Base-by-base conservation (phyloP, 1,140 invertebrate genomes). In the Diplogasteroides magnus region DNA sequence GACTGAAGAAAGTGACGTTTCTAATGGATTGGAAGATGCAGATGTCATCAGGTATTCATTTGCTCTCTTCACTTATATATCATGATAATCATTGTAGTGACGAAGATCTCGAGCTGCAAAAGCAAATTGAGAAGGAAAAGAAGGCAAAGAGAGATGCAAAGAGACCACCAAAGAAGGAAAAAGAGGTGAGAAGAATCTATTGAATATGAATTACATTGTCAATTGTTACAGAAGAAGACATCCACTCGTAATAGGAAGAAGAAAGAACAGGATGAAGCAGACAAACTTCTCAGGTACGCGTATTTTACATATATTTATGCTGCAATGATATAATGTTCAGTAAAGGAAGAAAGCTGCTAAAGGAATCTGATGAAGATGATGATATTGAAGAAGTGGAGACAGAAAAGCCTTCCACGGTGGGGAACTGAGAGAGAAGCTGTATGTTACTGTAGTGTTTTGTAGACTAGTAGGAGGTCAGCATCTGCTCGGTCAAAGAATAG, bases 101-200 rank as follows among this genome's bases (percentile, higher is more conserved):
- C 55, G 69, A 71, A 31, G 69, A 71, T 61, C 31, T 71, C 0
- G 56, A 64, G 32, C 26, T 71, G 31, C 61, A 65, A 1, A 48
- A 14, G 1, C 19, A 31, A 15, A 71, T 71, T n/a, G 57, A 67
- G 26, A 67, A 67, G 6, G 65, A 67, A 31, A 62, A 63, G 1
- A 37, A 64, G 25, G 69, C 57, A 26, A 71, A 65, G 61, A 6
- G 55, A 58, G 65, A 48, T 23, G 23, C 32, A 31, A 67, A 67
- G n/a, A 19, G 57, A n/a, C 57, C 31, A 3, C 55, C 61, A 57
- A 64, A 69, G 31, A 15, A 32, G 27, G 37, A 59, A 59, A 64
- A 66, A 48, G 62, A 65, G n/a, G 59, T 61, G 37, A 65, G 37
- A 37, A 48, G 19, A 48, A 48, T 19, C n/a, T n/a, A n/a, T n/a